Evolutionary conservation across 2,888 invertebrate species (phyloP), one percentile per base, ranked within the genome.

Genomic region (Nemotelus pantherinus): DNA sequence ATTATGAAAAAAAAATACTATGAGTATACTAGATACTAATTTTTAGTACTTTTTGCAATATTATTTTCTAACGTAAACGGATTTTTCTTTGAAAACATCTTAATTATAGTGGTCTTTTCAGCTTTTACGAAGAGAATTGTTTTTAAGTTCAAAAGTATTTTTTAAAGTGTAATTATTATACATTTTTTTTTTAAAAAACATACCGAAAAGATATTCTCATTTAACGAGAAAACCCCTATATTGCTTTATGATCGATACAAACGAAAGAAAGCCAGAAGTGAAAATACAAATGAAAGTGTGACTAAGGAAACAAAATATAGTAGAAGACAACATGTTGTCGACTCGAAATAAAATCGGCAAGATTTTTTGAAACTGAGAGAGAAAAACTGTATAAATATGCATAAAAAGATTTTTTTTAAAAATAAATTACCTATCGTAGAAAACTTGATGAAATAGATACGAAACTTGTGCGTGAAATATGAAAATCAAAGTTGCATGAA

Each of bases 11-110:
- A 6, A 25, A 67, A 67, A 70, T 41, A 55, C 25, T 3, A 60
- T 60, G 60, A 41, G 41, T 57, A 43, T 41, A 60, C 25, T 57
- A n/a, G 9, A 67, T 43, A 55, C 70, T 53, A 70, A 70, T 44
- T 5, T 55, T 70, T 70, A 53, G 55, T 55, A 55, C 41, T 55
- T 70, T 57, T 55, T 70, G 70, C 70, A 70, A 70, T 70, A 70
- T 70, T 70, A 70, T 7, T 70, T 43, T 70, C 44, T 55, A 70
- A 70, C 55, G 39, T 55, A 41, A 70, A 43, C 55, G 41, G 7
- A 67, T 43, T 67, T 67, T 39, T 48, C 4, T 67, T 48, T 39
- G 67, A 48, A 3, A 25, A 25, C 25, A 25, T 25, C 25, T 25
- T 25, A 25, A 25, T 25, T 25, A 25, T 25, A 25, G 25, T 25